Percentiles rank a stretch among this genome's conserved stretches.
Conservation (phyloP, 1,140 invertebrate species). For the Thaumatotibia leucotreta region DNA sequence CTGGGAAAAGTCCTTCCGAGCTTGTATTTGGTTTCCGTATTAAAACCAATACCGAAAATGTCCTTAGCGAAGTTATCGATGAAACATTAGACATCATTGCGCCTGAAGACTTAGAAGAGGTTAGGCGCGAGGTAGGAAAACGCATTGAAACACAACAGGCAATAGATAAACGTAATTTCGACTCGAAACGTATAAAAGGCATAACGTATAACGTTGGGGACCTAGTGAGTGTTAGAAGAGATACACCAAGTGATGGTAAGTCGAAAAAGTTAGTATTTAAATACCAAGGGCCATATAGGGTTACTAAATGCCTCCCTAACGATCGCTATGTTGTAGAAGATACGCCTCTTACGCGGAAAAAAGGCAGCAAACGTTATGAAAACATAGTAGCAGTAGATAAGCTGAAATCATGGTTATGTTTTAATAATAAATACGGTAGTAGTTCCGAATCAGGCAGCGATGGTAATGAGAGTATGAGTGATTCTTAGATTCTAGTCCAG, state of each 20-base stretch:
- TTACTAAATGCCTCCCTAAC: constrained; percentile 15
- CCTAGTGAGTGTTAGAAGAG: constrained; percentile 16
- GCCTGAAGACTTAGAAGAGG: too few species aligned
- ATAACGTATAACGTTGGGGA: neutral
- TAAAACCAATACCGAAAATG: constrained; percentile 10
- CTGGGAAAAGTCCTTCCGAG: constrained; percentile 16
- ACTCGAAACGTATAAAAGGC: neutral
- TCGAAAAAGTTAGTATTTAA: constrained; percentile 14
- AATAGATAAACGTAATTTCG: constrained; percentile 12
- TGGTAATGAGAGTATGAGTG: too few species aligned
- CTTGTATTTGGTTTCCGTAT: constrained; percentile 20
- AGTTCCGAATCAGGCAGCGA: too few species aligned
- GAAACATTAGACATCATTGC: neutral
- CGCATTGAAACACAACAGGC: constrained; percentile 5
- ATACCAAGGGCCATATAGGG: constrained; percentile 18
- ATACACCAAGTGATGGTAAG: constrained; percentile 8
- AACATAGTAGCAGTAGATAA: constrained; percentile 17
- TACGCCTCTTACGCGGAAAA: too few species aligned
- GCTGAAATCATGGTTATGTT: constrained; percentile 18
- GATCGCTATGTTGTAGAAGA: neutral
- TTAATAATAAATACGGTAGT: constrained; percentile 1
- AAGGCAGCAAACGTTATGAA: constrained; percentile 11
- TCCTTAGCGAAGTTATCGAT: constrained; percentile 15
- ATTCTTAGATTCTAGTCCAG: too few species aligned
- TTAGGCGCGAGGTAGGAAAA: neutral